Conservation (phyloP, 2,113 vertebrate species). For the Esox niger region DNA sequence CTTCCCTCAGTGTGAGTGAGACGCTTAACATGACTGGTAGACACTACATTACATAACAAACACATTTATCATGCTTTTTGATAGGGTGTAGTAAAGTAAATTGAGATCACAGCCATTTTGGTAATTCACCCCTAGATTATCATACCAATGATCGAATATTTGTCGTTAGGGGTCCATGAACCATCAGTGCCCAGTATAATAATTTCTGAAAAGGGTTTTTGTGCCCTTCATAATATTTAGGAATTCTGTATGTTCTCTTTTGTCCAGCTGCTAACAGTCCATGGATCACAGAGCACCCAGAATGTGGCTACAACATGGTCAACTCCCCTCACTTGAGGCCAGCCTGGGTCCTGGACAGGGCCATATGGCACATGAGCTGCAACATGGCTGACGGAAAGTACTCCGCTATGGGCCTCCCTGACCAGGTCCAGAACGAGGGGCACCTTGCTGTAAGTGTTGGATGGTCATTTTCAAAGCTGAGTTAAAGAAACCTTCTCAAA, state of each 20-base stretch:
- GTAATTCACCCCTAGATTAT: neutral
- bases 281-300: constrained; percentile 84
- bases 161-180: no score
- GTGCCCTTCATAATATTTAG: no score
- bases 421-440: constrained; percentile 73
- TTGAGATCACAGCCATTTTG: no score
- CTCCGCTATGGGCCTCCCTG: constrained; percentile 70
- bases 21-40: no score
- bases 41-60: no score
- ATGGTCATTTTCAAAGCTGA: neutral
- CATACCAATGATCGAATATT: neutral
- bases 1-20: no score
- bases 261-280: constrained; percentile 78
- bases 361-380: constrained; percentile 82
- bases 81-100: no score
- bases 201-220: no score
- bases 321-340: constrained; percentile 88
- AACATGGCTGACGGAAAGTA: constrained; percentile 77
- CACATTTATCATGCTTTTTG: no score
- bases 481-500: neutral
- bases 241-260: neutral
- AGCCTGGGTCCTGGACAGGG: constrained; percentile 86
- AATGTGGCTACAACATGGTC: constrained; percentile 84
- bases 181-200: no score
- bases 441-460: constrained; percentile 77